Percentiles rank a stretch among this genome's conserved stretches.
phyloP scores from a whole-genome alignment of 2,797 vertebrate genomes.

The Spheniscus humboldti region DNA sequence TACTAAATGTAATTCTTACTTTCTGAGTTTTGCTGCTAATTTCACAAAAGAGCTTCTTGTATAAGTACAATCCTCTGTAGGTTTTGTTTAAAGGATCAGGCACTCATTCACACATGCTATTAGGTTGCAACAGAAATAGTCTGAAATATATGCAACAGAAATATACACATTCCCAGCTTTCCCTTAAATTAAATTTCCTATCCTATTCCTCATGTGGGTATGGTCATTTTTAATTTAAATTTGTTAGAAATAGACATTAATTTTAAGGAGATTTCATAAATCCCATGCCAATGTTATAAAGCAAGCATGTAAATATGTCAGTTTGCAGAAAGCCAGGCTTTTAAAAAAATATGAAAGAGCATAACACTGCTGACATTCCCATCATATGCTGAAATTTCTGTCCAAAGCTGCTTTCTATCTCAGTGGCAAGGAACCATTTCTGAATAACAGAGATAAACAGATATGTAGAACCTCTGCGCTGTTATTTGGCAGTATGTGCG shows the following conservation, averaged over 20 bases:
- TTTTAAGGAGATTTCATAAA: conserved; percentile 49
- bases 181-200: conserved; percentile 52
- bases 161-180: conserved; percentile 7
- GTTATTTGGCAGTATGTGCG: background rate
- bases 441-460: conserved; percentile 19
- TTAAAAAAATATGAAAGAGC: conserved; percentile 9
- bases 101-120: background rate
- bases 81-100: background rate
- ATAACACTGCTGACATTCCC: conserved; percentile 45
- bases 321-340: conserved; percentile 63
- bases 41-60: background rate
- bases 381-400: conserved; percentile 15
- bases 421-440: background rate
- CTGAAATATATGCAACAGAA: conserved; percentile 37
- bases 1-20: background rate
- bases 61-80: background rate
- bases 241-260: conserved; percentile 55
- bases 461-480: background rate
- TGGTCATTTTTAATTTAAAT: conserved; percentile 53
- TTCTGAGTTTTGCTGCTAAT: background rate
- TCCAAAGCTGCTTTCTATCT: conserved; percentile 55
- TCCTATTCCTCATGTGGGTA: conserved; percentile 24
- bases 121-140: conserved; percentile 7
- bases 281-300: conserved; percentile 46
- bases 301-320: conserved; percentile 60